phyloP scores from a whole-genome alignment of 2,888 invertebrate species.

The Archips xylosteana region DNA sequence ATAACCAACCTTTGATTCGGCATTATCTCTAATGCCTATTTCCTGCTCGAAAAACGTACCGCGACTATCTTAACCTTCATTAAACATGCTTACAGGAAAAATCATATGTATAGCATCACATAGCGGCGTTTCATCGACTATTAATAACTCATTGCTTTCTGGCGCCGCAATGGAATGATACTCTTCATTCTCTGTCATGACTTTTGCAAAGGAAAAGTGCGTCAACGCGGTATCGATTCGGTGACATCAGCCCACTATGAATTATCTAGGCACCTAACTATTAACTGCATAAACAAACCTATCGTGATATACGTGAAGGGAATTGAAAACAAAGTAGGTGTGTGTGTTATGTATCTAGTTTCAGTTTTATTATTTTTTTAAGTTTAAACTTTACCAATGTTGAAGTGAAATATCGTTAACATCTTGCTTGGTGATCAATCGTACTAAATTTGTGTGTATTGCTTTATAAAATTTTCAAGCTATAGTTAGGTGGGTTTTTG shows the following conservation, averaged over 20 bases:
- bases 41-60: slow-evolving; percentile 24
- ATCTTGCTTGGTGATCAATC: too few relatives aligned
- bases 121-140: too few relatives aligned
- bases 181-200: not conserved
- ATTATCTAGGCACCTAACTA: slow-evolving; percentile 16
- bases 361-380: not conserved
- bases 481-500: too few relatives aligned
- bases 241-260: slow-evolving; percentile 25
- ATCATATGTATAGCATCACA: too few relatives aligned
- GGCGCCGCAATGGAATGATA: too few relatives aligned
- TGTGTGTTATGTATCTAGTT: not conserved
- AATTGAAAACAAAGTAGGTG: slow-evolving; percentile 1
- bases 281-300: slow-evolving; percentile 25
- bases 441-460: too few relatives aligned
- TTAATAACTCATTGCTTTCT: too few relatives aligned
- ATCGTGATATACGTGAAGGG: slow-evolving; percentile 5
- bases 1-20: slow-evolving; percentile 14
- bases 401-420: too few relatives aligned
- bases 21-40: slow-evolving; percentile 15
- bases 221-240: slow-evolving; percentile 16
- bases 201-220: slow-evolving; percentile 9
- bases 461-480: too few relatives aligned
- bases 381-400: too few relatives aligned
- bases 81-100: too few relatives aligned
- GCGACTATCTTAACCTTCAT: not conserved